Evolutionary conservation across 2,113 vertebrate species (phyloP).

Genomic region (Blennius ocellaris): DNA sequence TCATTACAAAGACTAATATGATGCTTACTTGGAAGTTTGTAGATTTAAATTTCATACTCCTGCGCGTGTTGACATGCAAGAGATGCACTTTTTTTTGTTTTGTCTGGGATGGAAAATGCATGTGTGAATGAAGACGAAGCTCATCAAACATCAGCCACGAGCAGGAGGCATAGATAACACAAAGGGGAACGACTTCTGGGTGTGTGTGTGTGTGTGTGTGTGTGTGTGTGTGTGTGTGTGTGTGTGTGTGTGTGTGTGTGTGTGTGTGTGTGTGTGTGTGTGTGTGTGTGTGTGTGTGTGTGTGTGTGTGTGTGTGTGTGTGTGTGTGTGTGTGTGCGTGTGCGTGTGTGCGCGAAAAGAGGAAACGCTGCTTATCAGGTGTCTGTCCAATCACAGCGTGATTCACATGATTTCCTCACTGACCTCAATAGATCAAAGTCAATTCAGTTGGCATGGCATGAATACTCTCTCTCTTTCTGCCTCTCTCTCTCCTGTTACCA

Average conservation of each 20-base stretch:
- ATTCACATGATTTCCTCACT: constrained; percentile 66
- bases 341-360: too few relatives aligned
- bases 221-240: constrained; percentile 24
- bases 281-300: constrained; percentile 23
- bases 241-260: constrained; percentile 22
- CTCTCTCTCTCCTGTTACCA: not conserved
- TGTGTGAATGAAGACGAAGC: not conserved
- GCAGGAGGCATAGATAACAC: constrained; percentile 46
- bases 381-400: constrained; percentile 65
- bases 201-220: constrained; percentile 27
- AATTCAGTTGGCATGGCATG: constrained; percentile 64
- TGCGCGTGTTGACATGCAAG: too few relatives aligned
- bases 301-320: constrained; percentile 25
- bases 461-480: constrained; percentile 19
- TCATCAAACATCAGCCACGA: constrained; percentile 21
- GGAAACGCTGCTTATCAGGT: constrained; percentile 39
- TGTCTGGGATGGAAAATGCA: too few relatives aligned
- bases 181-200: constrained; percentile 11
- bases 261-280: constrained; percentile 25
- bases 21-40: constrained; percentile 6
- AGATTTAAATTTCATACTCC: not conserved
- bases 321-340: constrained; percentile 24
- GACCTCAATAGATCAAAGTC: constrained; percentile 83
- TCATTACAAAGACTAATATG: not conserved
- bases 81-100: too few relatives aligned